Evolutionary conservation across 2,888 invertebrate species (phyloP).

Genomic region (Bellardia bayeri): DNA sequence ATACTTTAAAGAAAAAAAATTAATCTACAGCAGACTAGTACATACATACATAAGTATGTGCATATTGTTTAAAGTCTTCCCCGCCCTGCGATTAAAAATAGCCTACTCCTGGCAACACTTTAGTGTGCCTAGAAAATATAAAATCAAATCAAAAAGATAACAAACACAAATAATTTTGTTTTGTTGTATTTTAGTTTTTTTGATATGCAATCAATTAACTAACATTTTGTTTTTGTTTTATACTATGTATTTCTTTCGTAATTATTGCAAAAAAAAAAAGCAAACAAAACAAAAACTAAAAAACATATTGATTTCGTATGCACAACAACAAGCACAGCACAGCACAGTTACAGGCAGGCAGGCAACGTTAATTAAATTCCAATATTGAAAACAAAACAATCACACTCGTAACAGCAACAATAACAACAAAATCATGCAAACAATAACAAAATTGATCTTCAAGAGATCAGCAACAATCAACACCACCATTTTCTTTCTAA

Average conservation of each 20-base stretch:
- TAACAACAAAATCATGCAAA: neutral
- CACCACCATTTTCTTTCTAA: neutral
- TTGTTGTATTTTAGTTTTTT: neutral
- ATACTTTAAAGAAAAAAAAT: no score
- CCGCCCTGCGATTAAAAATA: no score
- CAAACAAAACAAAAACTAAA: neutral
- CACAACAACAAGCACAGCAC: neutral
- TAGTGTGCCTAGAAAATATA: neutral
- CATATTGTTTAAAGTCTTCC: no score
- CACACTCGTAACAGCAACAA: conserved; percentile 5
- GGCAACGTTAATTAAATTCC: conserved; percentile 57
- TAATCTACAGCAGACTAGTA: no score
- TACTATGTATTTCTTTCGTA: conserved; percentile 34
- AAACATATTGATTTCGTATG: conserved; percentile 33
- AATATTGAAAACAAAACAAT: conserved; percentile 43
- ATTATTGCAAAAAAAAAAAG: conserved; percentile 52
- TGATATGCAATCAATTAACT: conserved; percentile 63
- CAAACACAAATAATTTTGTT: neutral
- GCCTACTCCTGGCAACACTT: no score
- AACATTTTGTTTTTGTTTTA: conserved; percentile 46
- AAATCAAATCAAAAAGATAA: neutral
- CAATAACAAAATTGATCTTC: conserved; percentile 47
- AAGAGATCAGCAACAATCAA: neutral
- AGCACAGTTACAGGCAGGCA: conserved; percentile 13
- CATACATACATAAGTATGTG: no score